Evolutionary conservation across 1,140 invertebrate genomes (phyloP).

Genomic region (Leptinotarsa defecta): DNA sequence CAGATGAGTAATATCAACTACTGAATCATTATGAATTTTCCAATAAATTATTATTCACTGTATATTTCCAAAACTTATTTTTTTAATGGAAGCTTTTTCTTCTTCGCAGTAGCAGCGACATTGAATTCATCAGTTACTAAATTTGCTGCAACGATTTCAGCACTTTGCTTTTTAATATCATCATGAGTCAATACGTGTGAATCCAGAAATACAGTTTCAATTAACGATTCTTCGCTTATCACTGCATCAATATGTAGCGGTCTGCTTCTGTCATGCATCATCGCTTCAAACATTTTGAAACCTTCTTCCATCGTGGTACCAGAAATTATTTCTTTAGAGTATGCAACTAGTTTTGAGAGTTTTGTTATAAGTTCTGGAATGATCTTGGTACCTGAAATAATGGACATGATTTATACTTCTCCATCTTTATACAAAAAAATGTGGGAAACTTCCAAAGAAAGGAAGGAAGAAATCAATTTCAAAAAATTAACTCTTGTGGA

Average conservation of each 20-base stretch:
- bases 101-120: not conserved
- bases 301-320: constrained; percentile 32
- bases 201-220: constrained; percentile 47
- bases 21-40: no score
- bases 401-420: no score
- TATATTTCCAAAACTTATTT: not conserved
- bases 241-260: constrained; percentile 26
- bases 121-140: constrained; percentile 28
- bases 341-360: constrained; percentile 34
- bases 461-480: no score
- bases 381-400: constrained; percentile 32
- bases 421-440: no score
- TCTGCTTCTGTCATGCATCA: constrained; percentile 36
- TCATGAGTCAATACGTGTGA: constrained; percentile 44
- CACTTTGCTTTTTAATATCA: constrained; percentile 51
- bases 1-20: constrained; percentile 12
- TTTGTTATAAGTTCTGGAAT: constrained; percentile 36
- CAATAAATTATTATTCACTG: no score
- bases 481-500: no score
- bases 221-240: constrained; percentile 45
- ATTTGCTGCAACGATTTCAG: constrained; percentile 45
- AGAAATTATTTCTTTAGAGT: constrained; percentile 28
- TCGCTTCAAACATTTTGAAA: constrained; percentile 42
- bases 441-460: no score
- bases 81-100: constrained; percentile 23